Evolutionary conservation across 2,888 invertebrate species (phyloP), one percentile per base, ranked within the genome.

Genomic region (Sarcophaga caerulescens): DNA sequence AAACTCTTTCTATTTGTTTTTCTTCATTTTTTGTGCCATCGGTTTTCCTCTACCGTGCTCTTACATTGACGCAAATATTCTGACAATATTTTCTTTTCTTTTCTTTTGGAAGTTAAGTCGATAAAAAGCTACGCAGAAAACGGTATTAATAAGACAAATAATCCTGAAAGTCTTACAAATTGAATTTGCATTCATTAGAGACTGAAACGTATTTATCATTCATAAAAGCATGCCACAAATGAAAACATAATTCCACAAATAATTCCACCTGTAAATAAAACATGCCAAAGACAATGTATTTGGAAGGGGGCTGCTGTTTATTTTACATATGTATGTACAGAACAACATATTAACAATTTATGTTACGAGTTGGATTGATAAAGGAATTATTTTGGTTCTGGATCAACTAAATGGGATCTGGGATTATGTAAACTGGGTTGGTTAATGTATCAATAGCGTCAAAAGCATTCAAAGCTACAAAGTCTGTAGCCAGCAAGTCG

Each of bases 111-210:
- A 74, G 12, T 60, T 23, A 57, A 80, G 83, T 73, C 17, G 4
- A 23, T 12, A 21, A 52, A 14, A 69, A 74, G 23, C 17, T 45
- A 59, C 3, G 8, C 17, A 73, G 19, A 25, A 71, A 66, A 69
- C 25, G 0, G 21, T 21, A 81, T 81, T 81, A 86, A 75, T 74
- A 81, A 86, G 77, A 82, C 57, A 71, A 82, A 81, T 81, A 86
- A 86, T 81, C 81, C 84, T 52, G 17, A 1, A 81, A 86, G 81
- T 77, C 77, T 84, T 70, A 86, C 86, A 84, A 86, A 86, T 84
- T 86, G 84, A 86, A 84, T 86, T 86, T 81, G 74, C 81, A 81
- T 84, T 81, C 69, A 81, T 76, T 80, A 80, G 76, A 83, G 83
- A 77, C 76, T 76, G 76, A 77, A 78, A 57, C 62, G 66, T 75